Evolutionary conservation across 2,113 vertebrate genomes (phyloP), one percentile per base, ranked within the genome.

Genomic region (Triplophysa siluroides): DNA sequence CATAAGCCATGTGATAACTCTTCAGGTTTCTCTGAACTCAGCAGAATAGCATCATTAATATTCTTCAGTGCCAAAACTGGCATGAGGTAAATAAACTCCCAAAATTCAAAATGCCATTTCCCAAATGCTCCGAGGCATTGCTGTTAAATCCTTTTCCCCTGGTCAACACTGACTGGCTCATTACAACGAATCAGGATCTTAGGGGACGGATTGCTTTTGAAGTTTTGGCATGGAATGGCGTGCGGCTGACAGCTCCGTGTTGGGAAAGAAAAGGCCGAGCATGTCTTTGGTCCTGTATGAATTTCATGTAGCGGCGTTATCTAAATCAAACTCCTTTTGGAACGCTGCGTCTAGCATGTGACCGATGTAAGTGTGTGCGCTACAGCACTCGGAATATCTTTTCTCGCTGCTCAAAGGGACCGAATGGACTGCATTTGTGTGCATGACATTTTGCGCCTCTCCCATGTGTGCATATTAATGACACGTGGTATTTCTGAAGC

Each of bases 401-500:
- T 85, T 78, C 4, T 73, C 61, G 14, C 72, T 8, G 63, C 78
- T 72, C 78, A 78, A 76, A 79, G 84, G 84, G 76, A 77, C 75
- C 76, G 80, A 85, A 83, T 78, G 79, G 81, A 84, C 86, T 83
- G 78, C 74, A 81, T 84, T 66, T 83, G 83, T 86, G 84, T 85
- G 86, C 65, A 50, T 88, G 86, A 86, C 86, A 88, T 88, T 88
- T 88, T 26, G 64, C 78, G 67, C 75, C n/a, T 76, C 71, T 85
- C 84, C 85, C 84, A 80, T 78, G 80, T 83, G 83, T 87, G 85
- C 85, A 87, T 87, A 85, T 88, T 88, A 87, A 88, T 85, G 86
- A 84, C 72, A 72, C 65, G 72, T 88, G 86, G 79, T 87, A 85
- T 87, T 85, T 88, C 81, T 85, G 83, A 86, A 85, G 80, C 83